phyloP scores from a whole-genome alignment of 2,888 invertebrate genomes.

The Saturnia japonica region DNA sequence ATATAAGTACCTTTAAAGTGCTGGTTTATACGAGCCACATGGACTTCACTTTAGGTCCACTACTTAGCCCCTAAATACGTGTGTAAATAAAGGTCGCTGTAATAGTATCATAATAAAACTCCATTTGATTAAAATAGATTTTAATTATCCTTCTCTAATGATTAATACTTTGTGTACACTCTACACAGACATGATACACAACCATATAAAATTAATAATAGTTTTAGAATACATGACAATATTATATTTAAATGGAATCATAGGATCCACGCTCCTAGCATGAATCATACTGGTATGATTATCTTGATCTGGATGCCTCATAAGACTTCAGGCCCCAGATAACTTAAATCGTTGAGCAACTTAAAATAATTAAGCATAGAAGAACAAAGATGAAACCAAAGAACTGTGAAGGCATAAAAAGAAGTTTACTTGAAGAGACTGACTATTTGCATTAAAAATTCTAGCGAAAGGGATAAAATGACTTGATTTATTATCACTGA shows the following conservation, averaged over 20 bases:
- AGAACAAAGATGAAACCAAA: not conserved
- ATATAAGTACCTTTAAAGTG: too few species aligned
- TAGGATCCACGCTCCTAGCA: not conserved
- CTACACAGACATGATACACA: not conserved
- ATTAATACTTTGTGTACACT: not conserved
- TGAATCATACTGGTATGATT: too few species aligned
- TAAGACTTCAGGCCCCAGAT: not conserved
- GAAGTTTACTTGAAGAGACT: not conserved
- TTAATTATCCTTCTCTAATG: not conserved
- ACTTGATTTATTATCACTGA: not conserved
- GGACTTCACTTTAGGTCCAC: not conserved
- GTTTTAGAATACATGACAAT: conserved; percentile 3
- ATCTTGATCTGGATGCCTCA: too few species aligned
- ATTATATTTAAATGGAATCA: not conserved
- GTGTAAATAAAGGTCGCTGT: not conserved
- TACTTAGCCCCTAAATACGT: not conserved
- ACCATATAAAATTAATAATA: not conserved
- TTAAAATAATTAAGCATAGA: not conserved
- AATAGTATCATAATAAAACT: not conserved
- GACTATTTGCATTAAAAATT: not conserved
- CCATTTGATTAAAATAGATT: not conserved
- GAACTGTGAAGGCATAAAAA: not conserved
- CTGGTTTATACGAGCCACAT: too few species aligned
- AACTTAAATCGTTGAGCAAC: not conserved
- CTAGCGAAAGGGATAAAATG: not conserved